Base-by-base conservation (phyloP, 1,140 invertebrate genomes). In the Drosophila erecta region DNA sequence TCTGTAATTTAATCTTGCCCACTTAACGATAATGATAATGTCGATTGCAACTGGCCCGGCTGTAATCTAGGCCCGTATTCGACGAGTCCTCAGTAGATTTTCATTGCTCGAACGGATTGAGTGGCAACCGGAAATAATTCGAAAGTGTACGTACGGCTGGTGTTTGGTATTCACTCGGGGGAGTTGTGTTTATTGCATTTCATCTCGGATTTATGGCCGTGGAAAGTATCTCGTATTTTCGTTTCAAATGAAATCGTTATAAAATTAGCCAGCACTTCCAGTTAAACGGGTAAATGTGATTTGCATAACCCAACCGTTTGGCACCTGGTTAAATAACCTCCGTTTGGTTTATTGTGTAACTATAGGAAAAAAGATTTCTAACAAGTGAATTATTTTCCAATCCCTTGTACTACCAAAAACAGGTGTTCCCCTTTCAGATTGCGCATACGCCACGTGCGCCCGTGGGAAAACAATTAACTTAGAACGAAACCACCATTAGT, bases 1-100 rank as follows among this genome's bases (percentile, higher is more conserved):
- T 87, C 83, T 77, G 71, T 60, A 58, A 37, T 43, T 72, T 86
- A 86, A 86, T 86, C 83, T 59, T 43, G 20, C 60, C 76, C 27
- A 73, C 60, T 69, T 59, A 76, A 76, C 54, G 60, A 75, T 75
- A 74, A 75, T 77, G 73, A 76, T 70, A 73, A 81, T 81, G 57
- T 70, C 85, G 83, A 87, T 81, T 60, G 61, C 56, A 30, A 43
- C 15, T 20, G 35, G 60, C 51, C 40, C 49, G 49, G 35, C 66
- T 30, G 24, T 46, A 55, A 10, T 46, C 49, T 60, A 51, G 74
- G 49, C 22, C 40, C 51, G 51, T 50, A 47, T 33, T 76, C 73
- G 51, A 64, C 50, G 59, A 78, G 57, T 67, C 65, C 60, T 83
- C 84, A 87, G 83, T 87, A 60, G 55, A 33, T 35, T 76, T 66